phyloP scores from a whole-genome alignment of 92 coral and sea anemone species.

The Porites lobata region DNA sequence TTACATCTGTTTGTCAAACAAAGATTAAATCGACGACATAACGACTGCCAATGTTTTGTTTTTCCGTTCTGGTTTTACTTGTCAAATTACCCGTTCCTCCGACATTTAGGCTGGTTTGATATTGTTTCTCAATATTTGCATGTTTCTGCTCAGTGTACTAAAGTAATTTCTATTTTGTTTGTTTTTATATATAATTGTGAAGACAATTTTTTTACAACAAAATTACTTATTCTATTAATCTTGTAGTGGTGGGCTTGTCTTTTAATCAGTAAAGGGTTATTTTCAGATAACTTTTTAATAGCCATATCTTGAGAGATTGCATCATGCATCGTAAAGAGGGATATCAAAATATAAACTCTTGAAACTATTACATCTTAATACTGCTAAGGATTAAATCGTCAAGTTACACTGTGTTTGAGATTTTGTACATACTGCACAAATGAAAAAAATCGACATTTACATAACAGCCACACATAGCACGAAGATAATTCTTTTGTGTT shows the following conservation, averaged over 20 bases:
- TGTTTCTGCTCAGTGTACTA: neutral
- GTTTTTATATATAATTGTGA: neutral
- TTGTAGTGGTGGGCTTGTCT: neutral
- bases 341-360: neutral
- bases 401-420: too few relatives aligned
- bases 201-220: neutral
- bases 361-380: neutral
- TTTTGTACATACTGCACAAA: too few relatives aligned
- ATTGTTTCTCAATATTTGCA: neutral
- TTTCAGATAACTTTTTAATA: neutral
- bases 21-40: neutral
- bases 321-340: neutral
- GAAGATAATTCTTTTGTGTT: too few relatives aligned
- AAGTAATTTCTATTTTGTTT: neutral
- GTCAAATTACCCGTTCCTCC: neutral
- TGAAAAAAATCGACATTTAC: too few relatives aligned
- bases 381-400: neutral
- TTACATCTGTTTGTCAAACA: neutral
- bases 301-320: neutral
- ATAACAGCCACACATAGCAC: too few relatives aligned
- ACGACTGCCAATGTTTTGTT: neutral
- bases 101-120: constrained; percentile 1
- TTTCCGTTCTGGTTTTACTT: neutral
- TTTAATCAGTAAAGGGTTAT: neutral
- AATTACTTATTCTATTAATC: neutral